A percentile compares a stretch with the other conserved stretches of the same genome.
Evolutionary conservation across 2,113 vertebrate genomes (phyloP).

Genomic region (Galemys pyrenaicus): DNA sequence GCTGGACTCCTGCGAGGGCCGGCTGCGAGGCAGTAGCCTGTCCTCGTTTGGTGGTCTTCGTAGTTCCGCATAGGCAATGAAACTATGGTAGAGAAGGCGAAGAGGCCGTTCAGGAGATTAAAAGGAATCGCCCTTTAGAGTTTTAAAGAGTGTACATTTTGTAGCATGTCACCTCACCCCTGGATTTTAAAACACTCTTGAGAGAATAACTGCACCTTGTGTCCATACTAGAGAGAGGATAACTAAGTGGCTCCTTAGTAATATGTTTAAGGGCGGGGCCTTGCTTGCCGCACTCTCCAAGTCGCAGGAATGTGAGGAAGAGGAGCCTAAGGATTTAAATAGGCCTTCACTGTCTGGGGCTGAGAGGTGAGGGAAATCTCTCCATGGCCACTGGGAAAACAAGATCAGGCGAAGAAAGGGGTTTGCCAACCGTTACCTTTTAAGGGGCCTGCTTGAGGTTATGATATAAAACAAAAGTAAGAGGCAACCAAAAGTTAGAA

Average conservation of each 20-base stretch:
- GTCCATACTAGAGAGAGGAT: background rate
- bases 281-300: background rate
- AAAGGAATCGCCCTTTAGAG: background rate
- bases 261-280: background rate
- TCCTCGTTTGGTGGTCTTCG: background rate
- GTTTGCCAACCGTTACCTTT: background rate
- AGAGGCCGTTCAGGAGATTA: background rate
- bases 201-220: background rate
- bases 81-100: background rate
- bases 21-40: background rate
- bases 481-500: background rate
- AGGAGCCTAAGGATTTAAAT: background rate
- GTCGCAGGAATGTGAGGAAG: background rate
- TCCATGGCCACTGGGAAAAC: background rate
- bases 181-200: background rate
- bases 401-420: background rate
- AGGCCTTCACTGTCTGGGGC: background rate
- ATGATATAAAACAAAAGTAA: background rate
- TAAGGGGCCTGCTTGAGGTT: background rate
- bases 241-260: background rate
- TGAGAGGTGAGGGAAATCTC: background rate
- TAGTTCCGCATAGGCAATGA: background rate
- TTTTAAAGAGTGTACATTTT: background rate
- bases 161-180: background rate
- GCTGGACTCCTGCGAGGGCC: background rate